A percentile compares a stretch with the other conserved stretches of the same genome.
Conservation (phyloP, 64 coral and sea anemone genomes). For the Stylophora pistillata region DNA sequence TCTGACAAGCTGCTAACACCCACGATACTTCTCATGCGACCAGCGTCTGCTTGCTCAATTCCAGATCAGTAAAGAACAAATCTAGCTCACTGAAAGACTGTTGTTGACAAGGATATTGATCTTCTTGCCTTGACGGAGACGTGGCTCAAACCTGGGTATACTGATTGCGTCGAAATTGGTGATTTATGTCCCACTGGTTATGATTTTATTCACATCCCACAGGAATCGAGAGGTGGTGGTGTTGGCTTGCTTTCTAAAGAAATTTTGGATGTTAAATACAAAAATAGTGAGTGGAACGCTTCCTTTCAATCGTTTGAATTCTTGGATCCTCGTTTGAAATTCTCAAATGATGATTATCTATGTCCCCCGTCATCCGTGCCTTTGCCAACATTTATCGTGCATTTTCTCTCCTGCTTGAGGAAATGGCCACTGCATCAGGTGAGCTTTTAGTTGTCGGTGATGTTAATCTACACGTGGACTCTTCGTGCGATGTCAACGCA, state of each 20-base stretch:
- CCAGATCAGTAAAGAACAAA: constrained; percentile 9
- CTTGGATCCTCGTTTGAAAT: background rate
- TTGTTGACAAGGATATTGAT: constrained; percentile 28
- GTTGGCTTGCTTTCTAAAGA: constrained; percentile 14
- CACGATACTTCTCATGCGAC: background rate
- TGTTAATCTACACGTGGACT: no score
- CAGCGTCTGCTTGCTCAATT: background rate
- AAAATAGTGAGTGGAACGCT: constrained; percentile 1
- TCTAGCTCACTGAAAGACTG: background rate
- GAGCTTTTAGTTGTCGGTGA: background rate
- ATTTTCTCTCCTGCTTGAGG: constrained; percentile 8
- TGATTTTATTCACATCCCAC: constrained; percentile 25
- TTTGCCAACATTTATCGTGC: background rate
- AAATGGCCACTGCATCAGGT: background rate
- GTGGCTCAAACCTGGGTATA: constrained; percentile 2
- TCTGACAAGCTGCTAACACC: background rate
- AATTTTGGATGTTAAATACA: constrained; percentile 4
- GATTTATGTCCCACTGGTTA: constrained; percentile 36
- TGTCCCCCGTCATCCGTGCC: background rate
- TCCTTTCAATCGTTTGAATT: constrained; percentile 16
- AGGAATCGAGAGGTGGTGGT: constrained; percentile 12
- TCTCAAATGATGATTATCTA: background rate
- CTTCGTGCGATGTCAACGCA: no score
- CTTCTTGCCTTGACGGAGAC: constrained; percentile 18
- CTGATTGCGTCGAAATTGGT: background rate